These are phyloP conservation scores for Leptodirus hochenwartii DNA, from an alignment of 2,888 invertebrate genomes.

Conservation along the genomic window DNA sequence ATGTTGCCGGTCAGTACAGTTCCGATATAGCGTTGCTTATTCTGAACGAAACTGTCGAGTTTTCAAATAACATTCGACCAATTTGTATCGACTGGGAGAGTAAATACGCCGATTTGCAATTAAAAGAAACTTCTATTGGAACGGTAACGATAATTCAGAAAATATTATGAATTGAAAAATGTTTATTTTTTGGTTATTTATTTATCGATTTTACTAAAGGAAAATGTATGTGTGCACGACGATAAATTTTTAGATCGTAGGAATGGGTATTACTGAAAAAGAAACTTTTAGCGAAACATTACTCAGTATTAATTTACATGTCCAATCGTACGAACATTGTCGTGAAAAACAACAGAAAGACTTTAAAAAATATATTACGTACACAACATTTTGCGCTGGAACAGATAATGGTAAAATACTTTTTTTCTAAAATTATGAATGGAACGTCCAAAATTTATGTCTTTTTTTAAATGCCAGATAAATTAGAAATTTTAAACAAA, in stretches of 20 bases:
- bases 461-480: no score
- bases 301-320: slow-evolving; percentile 29
- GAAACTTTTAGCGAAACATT: slow-evolving; percentile 31
- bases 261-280: slow-evolving; percentile 41
- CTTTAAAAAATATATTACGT: slow-evolving; percentile 34
- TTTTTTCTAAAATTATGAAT: no score
- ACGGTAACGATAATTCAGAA: no score
- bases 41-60: slow-evolving; percentile 24
- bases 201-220: no score
- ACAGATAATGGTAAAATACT: slow-evolving; percentile 34
- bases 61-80: slow-evolving; percentile 29
- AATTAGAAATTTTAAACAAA: no score
- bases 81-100: slow-evolving; percentile 31
- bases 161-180: no score
- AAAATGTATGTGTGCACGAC: no score
- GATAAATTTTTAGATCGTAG: slow-evolving; percentile 29
- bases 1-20: slow-evolving; percentile 31
- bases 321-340: slow-evolving; percentile 34
- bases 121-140: slow-evolving; percentile 15
- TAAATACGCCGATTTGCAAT: slow-evolving; percentile 16
- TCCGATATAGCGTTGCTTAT: slow-evolving; percentile 36
- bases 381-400: slow-evolving; percentile 44
- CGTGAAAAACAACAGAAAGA: slow-evolving; percentile 28
- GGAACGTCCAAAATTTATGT: no score
- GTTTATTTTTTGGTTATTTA: no score